Conservation (phyloP, 1,140 invertebrate species). For the Meloidogyne floridensis region DNA sequence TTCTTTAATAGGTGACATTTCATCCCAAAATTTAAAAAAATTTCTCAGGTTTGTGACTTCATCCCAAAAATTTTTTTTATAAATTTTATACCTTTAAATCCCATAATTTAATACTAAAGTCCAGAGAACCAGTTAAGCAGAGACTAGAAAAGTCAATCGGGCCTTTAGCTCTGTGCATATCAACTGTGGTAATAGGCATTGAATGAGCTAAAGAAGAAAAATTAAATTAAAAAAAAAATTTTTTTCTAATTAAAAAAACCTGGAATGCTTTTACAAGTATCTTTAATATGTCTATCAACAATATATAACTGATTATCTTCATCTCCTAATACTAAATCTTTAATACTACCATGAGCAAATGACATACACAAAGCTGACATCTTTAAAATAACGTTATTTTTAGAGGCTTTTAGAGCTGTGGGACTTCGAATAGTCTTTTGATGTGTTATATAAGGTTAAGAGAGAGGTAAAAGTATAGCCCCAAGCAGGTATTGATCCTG, state of each 20-base stretch:
- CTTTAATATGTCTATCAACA: slow-evolving; percentile 80
- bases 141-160: slow-evolving; percentile 91
- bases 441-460: no score
- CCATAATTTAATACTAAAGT: slow-evolving; percentile 98
- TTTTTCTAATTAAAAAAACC: slow-evolving; percentile 69
- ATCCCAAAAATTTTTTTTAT: no score
- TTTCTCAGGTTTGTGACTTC: no score
- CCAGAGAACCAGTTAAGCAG: slow-evolving; percentile 94
- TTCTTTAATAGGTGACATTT: not conserved
- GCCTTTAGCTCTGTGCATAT: slow-evolving; percentile 38
- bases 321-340: slow-evolving; percentile 93
- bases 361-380: slow-evolving; percentile 42
- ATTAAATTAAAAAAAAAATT: slow-evolving; percentile 78
- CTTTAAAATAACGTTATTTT: slow-evolving; percentile 7
- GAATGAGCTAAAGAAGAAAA: slow-evolving; percentile 76
- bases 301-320: slow-evolving; percentile 94
- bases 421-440: no score
- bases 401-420: no score
- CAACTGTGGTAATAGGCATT: slow-evolving; percentile 71
- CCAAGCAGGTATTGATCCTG: no score
- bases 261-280: slow-evolving; percentile 75
- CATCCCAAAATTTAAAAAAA: no score
- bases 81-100: slow-evolving; percentile 76
- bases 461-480: no score
- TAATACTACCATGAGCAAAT: slow-evolving; percentile 88